phyloP scores from a whole-genome alignment of 1,140 invertebrate species.

The Bilobella aurantiaca region DNA sequence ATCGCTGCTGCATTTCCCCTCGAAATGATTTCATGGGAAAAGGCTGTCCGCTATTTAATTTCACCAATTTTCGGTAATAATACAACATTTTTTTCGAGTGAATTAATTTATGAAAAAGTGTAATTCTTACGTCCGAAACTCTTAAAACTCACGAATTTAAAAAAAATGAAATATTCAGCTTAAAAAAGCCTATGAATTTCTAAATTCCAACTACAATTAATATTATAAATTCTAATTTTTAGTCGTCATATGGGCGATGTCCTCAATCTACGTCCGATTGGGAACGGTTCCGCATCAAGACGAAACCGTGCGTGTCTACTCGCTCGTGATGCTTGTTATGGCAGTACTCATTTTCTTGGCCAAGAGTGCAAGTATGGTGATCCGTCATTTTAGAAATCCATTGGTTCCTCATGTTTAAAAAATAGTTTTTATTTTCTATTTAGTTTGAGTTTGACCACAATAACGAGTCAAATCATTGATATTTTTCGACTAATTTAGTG shows the following conservation, averaged over 20 bases:
- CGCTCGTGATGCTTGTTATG: neutral
- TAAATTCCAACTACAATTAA: neutral
- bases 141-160: too few relatives aligned
- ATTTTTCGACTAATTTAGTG: too few relatives aligned
- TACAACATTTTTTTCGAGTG: too few relatives aligned
- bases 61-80: constrained; percentile 9
- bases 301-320: constrained; percentile 8
- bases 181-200: neutral
- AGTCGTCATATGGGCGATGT: constrained; percentile 4
- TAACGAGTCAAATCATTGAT: too few relatives aligned
- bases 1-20: constrained; percentile 8
- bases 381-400: constrained; percentile 9
- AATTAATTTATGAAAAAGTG: too few relatives aligned
- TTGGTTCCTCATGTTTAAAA: neutral
- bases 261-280: neutral
- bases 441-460: too few relatives aligned
- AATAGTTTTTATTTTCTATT: neutral
- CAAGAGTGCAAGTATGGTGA: neutral
- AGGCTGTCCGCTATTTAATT: constrained; percentile 6
- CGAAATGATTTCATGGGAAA: constrained; percentile 13
- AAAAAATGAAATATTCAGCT: too few relatives aligned
- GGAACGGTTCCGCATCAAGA: neutral
- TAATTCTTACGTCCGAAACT: too few relatives aligned
- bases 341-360: neutral
- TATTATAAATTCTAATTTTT: neutral